These are phyloP conservation scores for Centropyge bicolor DNA, from an alignment of 2,797 vertebrate genomes.

Conservation along the genomic window DNA sequence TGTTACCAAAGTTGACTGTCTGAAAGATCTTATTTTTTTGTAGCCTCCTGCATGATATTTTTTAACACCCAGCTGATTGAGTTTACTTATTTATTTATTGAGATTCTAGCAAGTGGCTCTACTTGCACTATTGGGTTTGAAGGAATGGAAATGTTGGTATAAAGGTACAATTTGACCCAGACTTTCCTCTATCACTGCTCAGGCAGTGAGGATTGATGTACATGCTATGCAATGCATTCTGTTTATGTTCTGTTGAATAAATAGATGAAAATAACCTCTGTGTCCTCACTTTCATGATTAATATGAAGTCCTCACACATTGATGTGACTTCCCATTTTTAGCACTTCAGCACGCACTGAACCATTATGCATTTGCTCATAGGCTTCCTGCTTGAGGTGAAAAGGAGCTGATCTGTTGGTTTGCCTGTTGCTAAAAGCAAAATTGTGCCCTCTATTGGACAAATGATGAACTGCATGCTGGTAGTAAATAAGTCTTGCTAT, in stretches of 20 bases:
- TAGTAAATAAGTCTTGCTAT: not conserved
- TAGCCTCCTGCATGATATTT: slow-evolving; percentile 68
- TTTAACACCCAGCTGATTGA: slow-evolving; percentile 54
- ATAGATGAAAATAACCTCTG: slow-evolving; percentile 55
- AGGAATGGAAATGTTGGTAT: slow-evolving; percentile 9
- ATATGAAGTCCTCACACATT: not conserved
- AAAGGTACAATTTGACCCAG: slow-evolving; percentile 41
- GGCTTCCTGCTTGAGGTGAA: not conserved
- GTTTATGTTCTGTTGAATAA: slow-evolving; percentile 73
- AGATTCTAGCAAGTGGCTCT: slow-evolving; percentile 52
- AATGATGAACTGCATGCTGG: slow-evolving; percentile 44
- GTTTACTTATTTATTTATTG: slow-evolving; percentile 67
- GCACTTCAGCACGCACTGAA: not conserved
- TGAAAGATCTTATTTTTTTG: slow-evolving; percentile 36
- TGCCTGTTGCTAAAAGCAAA: not conserved
- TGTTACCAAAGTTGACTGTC: slow-evolving; percentile 55
- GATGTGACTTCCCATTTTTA: not conserved
- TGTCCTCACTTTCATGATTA: not conserved
- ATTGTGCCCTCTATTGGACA: slow-evolving; percentile 63
- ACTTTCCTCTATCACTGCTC: slow-evolving; percentile 46
- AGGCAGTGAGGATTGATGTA: slow-evolving; percentile 58
- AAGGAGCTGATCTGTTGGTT: not conserved
- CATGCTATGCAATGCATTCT: slow-evolving; percentile 72
- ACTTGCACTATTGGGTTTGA: slow-evolving; percentile 52
- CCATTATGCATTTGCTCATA: not conserved